Evolutionary conservation across 2,797 vertebrate species (phyloP), one percentile per base, ranked within the genome.

Genomic region (Hozukius guyotensis): DNA sequence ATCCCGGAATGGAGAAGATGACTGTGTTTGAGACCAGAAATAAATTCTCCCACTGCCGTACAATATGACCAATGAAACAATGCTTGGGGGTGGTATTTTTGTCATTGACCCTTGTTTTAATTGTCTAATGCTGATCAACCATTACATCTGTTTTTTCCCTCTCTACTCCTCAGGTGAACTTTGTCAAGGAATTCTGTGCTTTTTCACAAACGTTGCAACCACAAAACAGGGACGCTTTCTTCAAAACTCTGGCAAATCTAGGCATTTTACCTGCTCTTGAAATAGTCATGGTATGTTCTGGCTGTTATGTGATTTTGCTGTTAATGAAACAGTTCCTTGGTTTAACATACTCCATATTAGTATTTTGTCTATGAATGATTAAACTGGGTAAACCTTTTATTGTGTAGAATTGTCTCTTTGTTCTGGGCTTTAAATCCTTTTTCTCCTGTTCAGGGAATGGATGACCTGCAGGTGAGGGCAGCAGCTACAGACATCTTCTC

Each of bases 401-500:
- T 34, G 13, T 36, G 22, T 27, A 11, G 3, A 52, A 55, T 29
- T 46, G 0, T 53, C 20, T 16, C 2, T 67, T 14, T 59, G 11
- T 57, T 11, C 11, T 1, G 13, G 18, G 68, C 12, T 62, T 78
- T 4, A 56, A n/a, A 62, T 31, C 5, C 0, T 52, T 0, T 46
- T 34, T 52, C 31, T 65, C 11, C 4, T 66, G 2, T 60, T 73
- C 82, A 99, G 98, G 98, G 98, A 75, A 99, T 99, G 98, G 98
- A 99, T 86, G 99, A 99, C 94, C 93, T 99, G 87, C 98, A 98
- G 94, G 99, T 99, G 91, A 96, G 98, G 93, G 97, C 97, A 80
- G 98, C 99, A 89, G 98, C 98, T 83, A 99, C 97, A 79, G 98
- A 99, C 95, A 99, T 99, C 95, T 99, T 99, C 96, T 99, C 99